Percentiles rank a stretch among this genome's conserved stretches.
Evolutionary conservation across 2,888 invertebrate species (phyloP).

Genomic region (Phortica magna): DNA sequence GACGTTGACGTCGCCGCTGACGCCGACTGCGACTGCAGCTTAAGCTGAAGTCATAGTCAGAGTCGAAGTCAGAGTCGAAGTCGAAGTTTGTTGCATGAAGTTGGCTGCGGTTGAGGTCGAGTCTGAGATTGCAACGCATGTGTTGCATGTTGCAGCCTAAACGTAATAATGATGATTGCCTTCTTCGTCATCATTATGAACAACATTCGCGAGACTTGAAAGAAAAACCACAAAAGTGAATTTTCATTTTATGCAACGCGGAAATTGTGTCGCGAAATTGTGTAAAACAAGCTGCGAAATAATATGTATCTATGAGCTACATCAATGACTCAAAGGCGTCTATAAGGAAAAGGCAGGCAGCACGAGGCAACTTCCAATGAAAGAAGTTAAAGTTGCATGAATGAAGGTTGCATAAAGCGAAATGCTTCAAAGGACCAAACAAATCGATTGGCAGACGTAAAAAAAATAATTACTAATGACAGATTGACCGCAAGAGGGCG

Average conservation of each 20-base stretch:
- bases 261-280: constrained; percentile 8
- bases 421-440: too few species aligned
- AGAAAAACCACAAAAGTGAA: not conserved
- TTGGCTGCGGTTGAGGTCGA: too few species aligned
- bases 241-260: constrained; percentile 8
- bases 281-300: not conserved
- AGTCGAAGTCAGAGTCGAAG: too few species aligned
- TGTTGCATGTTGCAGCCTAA: not conserved
- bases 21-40: too few species aligned
- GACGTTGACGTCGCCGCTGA: not conserved
- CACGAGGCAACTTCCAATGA: too few species aligned
- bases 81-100: too few species aligned
- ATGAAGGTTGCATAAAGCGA: too few species aligned
- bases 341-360: not conserved
- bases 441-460: not conserved
- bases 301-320: not conserved
- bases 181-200: not conserved
- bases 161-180: not conserved
- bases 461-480: too few species aligned
- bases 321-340: not conserved
- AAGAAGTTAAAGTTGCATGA: too few species aligned
- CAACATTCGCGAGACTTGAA: not conserved
- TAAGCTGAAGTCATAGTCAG: too few species aligned
- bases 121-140: not conserved
- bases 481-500: too few species aligned